These are phyloP conservation scores for Sylvicapra grimmia DNA, from an alignment of 2,113 vertebrate genomes.

Conservation along the genomic window DNA sequence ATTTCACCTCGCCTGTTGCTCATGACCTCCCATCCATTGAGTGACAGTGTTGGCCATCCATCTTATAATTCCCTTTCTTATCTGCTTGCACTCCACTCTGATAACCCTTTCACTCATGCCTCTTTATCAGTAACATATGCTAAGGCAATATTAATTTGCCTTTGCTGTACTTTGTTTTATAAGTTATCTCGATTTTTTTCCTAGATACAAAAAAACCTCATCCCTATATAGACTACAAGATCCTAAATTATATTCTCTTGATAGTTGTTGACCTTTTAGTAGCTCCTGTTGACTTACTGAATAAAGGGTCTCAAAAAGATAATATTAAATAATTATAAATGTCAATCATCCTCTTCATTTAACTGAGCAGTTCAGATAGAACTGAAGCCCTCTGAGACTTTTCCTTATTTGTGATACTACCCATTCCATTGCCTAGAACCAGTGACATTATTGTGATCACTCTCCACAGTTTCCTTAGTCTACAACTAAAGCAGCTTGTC, in stretches of 20 bases:
- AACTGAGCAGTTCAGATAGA: not conserved
- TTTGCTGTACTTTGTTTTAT: not conserved
- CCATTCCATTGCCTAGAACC: not conserved
- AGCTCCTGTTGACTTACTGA: not conserved
- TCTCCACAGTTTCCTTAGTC: not conserved
- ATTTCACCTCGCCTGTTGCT: not conserved
- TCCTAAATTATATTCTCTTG: not conserved
- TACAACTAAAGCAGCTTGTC: not conserved
- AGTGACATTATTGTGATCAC: not conserved
- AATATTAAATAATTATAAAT: not conserved
- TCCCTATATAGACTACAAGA: not conserved
- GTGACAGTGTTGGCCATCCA: not conserved
- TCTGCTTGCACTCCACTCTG: not conserved
- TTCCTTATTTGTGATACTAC: not conserved
- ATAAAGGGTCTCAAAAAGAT: not conserved
- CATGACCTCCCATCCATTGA: accelerated
- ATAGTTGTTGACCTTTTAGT: not conserved
- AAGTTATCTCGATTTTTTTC: not conserved
- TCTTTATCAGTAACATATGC: not conserved
- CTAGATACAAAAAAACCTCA: not conserved
- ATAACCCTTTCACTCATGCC: not conserved
- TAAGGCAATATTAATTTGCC: not conserved
- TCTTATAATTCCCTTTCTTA: not conserved
- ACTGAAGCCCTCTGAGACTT: not conserved
- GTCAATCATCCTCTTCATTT: not conserved